These are phyloP conservation scores for Varanus komodoensis DNA, from an alignment of 2,113 vertebrate species.

Conservation along the genomic window DNA sequence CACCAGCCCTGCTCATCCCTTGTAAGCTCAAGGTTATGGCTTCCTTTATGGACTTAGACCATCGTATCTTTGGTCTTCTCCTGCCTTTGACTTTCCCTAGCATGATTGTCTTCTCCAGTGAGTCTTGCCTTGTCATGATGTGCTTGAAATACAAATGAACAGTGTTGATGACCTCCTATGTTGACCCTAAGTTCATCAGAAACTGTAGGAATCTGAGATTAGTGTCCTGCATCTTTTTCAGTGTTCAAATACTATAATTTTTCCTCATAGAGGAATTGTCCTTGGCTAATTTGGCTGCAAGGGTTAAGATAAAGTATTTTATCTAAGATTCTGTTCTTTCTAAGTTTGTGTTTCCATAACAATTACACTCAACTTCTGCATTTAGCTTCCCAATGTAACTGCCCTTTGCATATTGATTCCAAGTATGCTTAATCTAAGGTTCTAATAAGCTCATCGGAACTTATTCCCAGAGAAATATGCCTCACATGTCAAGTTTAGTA, in stretches of 20 bases:
- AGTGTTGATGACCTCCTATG: background rate
- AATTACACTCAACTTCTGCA: background rate
- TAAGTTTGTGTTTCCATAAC: background rate
- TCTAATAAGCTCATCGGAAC: background rate
- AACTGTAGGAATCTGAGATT: background rate
- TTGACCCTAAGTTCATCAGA: background rate
- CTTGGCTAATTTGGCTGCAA: too few species aligned
- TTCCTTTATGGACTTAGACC: too few species aligned
- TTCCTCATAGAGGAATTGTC: too few species aligned
- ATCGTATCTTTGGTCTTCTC: too few species aligned
- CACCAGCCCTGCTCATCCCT: too few species aligned
- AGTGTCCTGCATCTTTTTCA: background rate
- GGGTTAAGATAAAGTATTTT: background rate
- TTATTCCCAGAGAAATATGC: too few species aligned
- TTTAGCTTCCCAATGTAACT: background rate
- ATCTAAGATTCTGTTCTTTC: background rate
- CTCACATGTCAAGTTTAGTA: background rate
- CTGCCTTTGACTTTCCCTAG: too few species aligned
- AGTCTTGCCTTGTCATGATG: too few species aligned
- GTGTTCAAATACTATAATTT: background rate
- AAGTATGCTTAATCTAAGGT: background rate
- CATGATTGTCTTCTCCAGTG: too few species aligned
- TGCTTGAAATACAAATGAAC: too few species aligned
- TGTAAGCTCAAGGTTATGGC: too few species aligned
- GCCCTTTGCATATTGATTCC: background rate